A percentile compares a stretch with the other conserved stretches of the same genome.
Evolutionary conservation across 37 sponge, comb jelly and placozoan species (phyloP).

Genomic region (Ephydatia muelleri): DNA sequence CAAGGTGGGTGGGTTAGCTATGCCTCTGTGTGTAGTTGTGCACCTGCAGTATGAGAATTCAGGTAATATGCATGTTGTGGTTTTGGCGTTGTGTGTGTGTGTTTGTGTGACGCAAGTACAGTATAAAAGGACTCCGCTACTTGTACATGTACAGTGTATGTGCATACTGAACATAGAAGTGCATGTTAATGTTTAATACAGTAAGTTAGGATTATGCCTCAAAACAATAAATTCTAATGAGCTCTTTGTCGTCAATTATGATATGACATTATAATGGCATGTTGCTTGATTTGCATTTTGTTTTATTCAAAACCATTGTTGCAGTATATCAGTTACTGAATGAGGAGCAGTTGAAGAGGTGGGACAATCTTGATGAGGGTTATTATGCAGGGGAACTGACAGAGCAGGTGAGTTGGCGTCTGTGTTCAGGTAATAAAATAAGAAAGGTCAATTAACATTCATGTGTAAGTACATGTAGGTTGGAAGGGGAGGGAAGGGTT

Average conservation of each 20-base stretch:
- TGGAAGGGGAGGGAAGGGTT: no score
- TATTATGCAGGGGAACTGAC: slow-evolving; percentile 48
- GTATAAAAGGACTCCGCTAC: no score
- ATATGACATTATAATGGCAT: background rate
- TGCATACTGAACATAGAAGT: no score
- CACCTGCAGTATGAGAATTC: background rate
- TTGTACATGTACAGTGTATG: no score
- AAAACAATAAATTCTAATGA: background rate
- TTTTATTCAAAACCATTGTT: no score
- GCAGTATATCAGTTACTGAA: slow-evolving; percentile 56
- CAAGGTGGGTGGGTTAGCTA: background rate
- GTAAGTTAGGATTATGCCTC: no score
- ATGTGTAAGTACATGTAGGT: no score
- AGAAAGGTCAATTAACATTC: no score
- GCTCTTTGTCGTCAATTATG: background rate
- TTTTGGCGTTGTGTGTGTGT: slow-evolving; percentile 20
- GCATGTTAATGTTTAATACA: no score
- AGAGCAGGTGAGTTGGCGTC: slow-evolving; percentile 17
- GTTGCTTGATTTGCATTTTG: background rate
- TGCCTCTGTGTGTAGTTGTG: slow-evolving; percentile 7
- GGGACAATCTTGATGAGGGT: slow-evolving; percentile 41
- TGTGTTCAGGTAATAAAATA: no score
- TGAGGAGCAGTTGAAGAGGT: slow-evolving; percentile 36
- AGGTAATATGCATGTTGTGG: background rate
- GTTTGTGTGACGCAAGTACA: no score